Evolutionary conservation across 1,140 invertebrate species (phyloP).

Genomic region (Polypedilum pembai): DNA sequence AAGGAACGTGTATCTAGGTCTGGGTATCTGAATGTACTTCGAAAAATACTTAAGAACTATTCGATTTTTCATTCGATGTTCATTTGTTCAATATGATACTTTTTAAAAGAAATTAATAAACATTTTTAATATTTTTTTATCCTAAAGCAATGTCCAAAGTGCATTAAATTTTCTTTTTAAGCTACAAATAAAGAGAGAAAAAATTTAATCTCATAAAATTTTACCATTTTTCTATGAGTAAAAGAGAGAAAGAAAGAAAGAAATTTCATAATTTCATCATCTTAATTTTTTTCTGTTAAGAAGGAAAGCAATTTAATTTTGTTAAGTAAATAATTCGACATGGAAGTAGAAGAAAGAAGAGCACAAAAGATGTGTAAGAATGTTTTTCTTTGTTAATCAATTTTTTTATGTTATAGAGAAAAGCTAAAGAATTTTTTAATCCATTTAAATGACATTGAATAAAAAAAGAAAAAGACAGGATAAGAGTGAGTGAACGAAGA

Average conservation of each 20-base stretch:
- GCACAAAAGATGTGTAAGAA: background rate
- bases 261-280: conserved; percentile 14
- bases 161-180: no score
- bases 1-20: no score
- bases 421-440: background rate
- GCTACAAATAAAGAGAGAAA: no score
- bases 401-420: background rate
- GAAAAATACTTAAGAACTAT: no score
- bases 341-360: background rate
- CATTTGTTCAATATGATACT: no score
- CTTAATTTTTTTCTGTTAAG: background rate
- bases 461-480: background rate
- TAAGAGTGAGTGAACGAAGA: background rate
- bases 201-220: no score
- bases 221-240: no score
- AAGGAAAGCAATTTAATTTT: background rate
- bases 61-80: no score
- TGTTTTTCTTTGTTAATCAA: background rate
- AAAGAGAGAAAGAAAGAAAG: background rate
- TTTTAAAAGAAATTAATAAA: no score
- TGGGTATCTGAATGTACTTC: no score
- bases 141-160: no score
- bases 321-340: conserved; percentile 18
- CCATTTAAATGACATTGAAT: background rate
- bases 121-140: no score